Percentiles rank a stretch among this genome's conserved stretches.
phyloP scores from a whole-genome alignment of 1,140 invertebrate species.

The Drosophila ercepeae region DNA sequence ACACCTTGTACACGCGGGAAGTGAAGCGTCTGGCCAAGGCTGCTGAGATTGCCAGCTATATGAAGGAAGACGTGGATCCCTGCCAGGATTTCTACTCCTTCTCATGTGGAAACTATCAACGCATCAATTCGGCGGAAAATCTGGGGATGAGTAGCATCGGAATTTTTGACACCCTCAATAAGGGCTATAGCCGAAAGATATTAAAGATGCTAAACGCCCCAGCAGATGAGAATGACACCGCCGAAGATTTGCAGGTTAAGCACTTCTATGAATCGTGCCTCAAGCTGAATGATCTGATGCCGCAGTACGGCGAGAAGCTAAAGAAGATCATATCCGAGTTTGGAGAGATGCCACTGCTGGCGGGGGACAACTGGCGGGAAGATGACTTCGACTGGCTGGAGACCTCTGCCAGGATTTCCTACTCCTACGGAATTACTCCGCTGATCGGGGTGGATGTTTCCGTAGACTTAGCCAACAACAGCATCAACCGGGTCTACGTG shows the following conservation, averaged over 20 bases:
- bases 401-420: slow-evolving; percentile 26
- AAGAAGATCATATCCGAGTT: slow-evolving; percentile 48
- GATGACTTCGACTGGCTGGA: slow-evolving; percentile 50
- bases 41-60: slow-evolving; percentile 58
- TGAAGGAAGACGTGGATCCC: slow-evolving; percentile 85
- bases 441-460: slow-evolving; percentile 45
- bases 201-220: slow-evolving; percentile 21
- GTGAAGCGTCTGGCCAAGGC: slow-evolving; percentile 50
- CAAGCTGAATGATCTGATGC: slow-evolving; percentile 9
- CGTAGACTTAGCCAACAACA: slow-evolving; percentile 58
- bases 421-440: slow-evolving; percentile 34
- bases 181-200: slow-evolving; percentile 56
- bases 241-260: slow-evolving; percentile 57
- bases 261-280: slow-evolving; percentile 54
- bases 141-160: slow-evolving; percentile 50
- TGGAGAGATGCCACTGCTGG: slow-evolving; percentile 53
- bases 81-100: slow-evolving; percentile 87
- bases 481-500: slow-evolving; percentile 53
- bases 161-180: slow-evolving; percentile 55
- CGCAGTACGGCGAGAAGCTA: slow-evolving; percentile 30
- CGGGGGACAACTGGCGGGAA: slow-evolving; percentile 45
- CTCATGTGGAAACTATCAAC: slow-evolving; percentile 88
- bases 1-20: not conserved
- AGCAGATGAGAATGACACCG: slow-evolving; percentile 18
- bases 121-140: slow-evolving; percentile 52